Conservation (phyloP, 2,113 vertebrate genomes). For the Chlamydotis undulata region DNA sequence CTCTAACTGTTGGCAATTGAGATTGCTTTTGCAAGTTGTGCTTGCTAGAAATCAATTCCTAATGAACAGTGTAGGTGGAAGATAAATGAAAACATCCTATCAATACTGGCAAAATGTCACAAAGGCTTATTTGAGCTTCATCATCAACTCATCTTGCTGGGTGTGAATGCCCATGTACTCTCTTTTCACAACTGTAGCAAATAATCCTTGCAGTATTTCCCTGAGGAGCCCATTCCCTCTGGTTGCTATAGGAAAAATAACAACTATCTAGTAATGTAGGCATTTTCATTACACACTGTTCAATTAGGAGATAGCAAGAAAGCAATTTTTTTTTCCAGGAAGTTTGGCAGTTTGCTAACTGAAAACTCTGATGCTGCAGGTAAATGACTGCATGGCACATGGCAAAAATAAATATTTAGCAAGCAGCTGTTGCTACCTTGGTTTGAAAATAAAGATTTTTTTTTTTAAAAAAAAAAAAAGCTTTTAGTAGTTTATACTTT, state of each 20-base stretch:
- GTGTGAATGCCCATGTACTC: not conserved
- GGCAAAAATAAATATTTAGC: not conserved
- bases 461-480: not conserved
- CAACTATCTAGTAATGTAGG: not conserved
- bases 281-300: not conserved
- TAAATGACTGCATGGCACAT: not conserved
- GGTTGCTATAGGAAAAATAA: not conserved
- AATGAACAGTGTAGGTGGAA: not conserved
- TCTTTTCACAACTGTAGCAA: not conserved
- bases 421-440: not conserved
- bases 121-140: not conserved
- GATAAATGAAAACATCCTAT: conserved; percentile 3
- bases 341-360: not conserved
- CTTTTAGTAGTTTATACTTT: not conserved
- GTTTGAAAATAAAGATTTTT: not conserved
- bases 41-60: conserved; percentile 13
- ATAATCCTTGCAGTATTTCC: not conserved
- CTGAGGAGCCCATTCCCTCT: not conserved
- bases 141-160: not conserved
- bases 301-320: not conserved
- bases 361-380: not conserved
- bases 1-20: not conserved
- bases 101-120: not conserved
- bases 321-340: not conserved
- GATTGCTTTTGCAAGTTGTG: not conserved